Evolutionary conservation across 2,113 vertebrate genomes (phyloP).

Genomic region (Pelecanus crispus): DNA sequence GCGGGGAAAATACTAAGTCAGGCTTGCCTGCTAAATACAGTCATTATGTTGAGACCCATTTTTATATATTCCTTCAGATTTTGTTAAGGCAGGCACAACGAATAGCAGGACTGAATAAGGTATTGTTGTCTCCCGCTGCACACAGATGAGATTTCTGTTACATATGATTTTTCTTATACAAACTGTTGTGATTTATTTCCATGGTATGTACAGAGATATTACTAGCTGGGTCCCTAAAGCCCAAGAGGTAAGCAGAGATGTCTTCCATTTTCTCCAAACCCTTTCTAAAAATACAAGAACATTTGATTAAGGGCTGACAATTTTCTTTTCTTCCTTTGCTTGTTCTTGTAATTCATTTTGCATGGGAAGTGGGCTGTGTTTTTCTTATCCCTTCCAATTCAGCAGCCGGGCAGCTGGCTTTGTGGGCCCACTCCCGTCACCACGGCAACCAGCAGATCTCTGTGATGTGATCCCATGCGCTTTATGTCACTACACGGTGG

Average conservation of each 20-base stretch:
- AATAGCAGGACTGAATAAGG: conserved; percentile 38
- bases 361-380: conserved; percentile 75
- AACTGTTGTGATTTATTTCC: conserved; percentile 47
- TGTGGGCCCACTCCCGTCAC: conserved; percentile 68
- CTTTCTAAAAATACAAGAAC: conserved; percentile 66
- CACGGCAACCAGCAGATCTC: conserved; percentile 65
- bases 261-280: conserved; percentile 38
- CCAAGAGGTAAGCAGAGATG: conserved; percentile 3
- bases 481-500: conserved; percentile 53
- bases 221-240: conserved; percentile 17
- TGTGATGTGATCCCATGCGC: conserved; percentile 60
- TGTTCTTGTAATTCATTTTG: conserved; percentile 71
- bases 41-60: neutral
- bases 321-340: conserved; percentile 69
- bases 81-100: conserved; percentile 37
- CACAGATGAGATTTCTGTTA: neutral
- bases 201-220: conserved; percentile 19
- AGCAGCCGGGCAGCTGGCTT: conserved; percentile 70
- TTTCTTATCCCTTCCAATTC: conserved; percentile 75
- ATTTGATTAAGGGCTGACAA: conserved; percentile 73
- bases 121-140: conserved; percentile 19
- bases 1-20: neutral
- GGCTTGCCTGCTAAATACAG: neutral
- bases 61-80: conserved; percentile 22
- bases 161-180: conserved; percentile 41